Base-by-base conservation (phyloP, 2,797 vertebrate genomes). In the Danio aesculapii region DNA sequence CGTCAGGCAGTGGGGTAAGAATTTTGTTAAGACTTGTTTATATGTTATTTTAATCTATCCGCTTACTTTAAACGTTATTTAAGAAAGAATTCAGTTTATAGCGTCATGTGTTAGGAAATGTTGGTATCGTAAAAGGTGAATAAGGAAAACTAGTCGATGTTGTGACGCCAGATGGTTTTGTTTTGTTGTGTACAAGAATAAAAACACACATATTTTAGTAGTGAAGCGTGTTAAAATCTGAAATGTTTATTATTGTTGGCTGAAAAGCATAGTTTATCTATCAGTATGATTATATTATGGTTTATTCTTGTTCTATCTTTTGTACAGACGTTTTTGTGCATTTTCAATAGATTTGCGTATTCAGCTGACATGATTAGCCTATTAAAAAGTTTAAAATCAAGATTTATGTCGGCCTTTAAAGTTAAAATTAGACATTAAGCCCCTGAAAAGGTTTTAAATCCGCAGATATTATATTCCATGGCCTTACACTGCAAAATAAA, bases 1-100 rank as follows among this genome's bases (percentile, higher is more conserved):
- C 94, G 90, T 93, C 94, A 0, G 84, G 93, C 21, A 94, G 94
- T 17, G 92, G 92, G 84, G 94, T 95, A 77, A 90, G 93, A 85
- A 44, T 14, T 13, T 14, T 41, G 8, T 30, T 69, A 57, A 44
- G 47, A 77, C 14, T 46, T 50, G 8, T 19, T 53, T 19, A 7
- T 8, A 10, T 17, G 11, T 21, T 39, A 6, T 39, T 77, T n/a
- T n/a, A 70, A n/a, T 6, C 19, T 55, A 1, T 53, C 39, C 4
- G 6, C 11, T 5, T 71, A 46, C 1, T 47, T 6, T 55, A 11
- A 2, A 30, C 14, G 19, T 9, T 8, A 0, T 9, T 64, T 14
- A 17, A 7, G 57, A 14, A 39, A 2, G 13, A 41, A 6, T n/a
- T 43, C 4, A 14, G 6, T 6, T 71, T 8, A 41, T 50, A 41